These are phyloP conservation scores for Temnothorax ravouxi DNA, from an alignment of 2,888 invertebrate genomes.

Conservation along the genomic window DNA sequence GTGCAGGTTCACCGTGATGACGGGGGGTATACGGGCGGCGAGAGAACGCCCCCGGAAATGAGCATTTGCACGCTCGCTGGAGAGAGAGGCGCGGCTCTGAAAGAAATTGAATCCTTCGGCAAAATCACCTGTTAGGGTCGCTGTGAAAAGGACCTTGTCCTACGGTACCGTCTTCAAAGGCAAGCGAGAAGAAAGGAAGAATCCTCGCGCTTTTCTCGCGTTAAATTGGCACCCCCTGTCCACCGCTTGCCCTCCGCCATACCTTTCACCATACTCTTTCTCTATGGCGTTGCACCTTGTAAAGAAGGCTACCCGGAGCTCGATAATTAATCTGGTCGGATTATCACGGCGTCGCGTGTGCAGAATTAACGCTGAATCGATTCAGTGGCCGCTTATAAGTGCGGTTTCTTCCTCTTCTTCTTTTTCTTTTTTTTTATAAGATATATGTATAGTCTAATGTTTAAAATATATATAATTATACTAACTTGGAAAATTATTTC, in stretches of 20 bases:
- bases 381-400: background rate
- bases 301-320: constrained; percentile 59
- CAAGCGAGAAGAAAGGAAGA: constrained; percentile 62
- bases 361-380: constrained; percentile 55
- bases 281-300: constrained; percentile 47
- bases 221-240: constrained; percentile 71
- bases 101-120: constrained; percentile 75
- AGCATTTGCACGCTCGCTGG: constrained; percentile 65
- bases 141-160: constrained; percentile 68
- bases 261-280: constrained; percentile 22
- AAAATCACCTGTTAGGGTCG: constrained; percentile 74
- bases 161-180: constrained; percentile 65
- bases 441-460: background rate
- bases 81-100: constrained; percentile 45
- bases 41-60: constrained; percentile 66
- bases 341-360: constrained; percentile 42
- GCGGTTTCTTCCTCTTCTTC: background rate
- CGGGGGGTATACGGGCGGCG: constrained; percentile 8
- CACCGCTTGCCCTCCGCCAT: background rate
- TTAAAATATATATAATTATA: constrained; percentile 14
- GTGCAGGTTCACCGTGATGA: background rate
- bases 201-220: constrained; percentile 59
- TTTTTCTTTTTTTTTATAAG: background rate
- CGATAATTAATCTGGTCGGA: constrained; percentile 69
- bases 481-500: background rate